A percentile compares a stretch with the other conserved stretches of the same genome.
phyloP scores from a whole-genome alignment of 2,797 vertebrate genomes.

The Oreochromis grahami region DNA sequence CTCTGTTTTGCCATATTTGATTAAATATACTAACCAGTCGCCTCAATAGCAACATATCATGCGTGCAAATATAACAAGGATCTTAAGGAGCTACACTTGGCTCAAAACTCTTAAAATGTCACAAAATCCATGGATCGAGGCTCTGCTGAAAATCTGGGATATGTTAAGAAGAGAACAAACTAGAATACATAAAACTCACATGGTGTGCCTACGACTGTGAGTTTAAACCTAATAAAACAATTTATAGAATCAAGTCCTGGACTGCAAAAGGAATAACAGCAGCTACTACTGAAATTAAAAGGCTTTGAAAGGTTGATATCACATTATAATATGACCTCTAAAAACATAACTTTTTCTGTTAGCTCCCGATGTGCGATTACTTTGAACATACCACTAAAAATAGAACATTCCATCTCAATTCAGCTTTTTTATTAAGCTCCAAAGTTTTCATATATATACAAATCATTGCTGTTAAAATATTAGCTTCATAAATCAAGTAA shows the following conservation, averaged over 20 bases:
- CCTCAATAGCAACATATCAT: not conserved
- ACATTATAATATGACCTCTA: not conserved
- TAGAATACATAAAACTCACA: not conserved
- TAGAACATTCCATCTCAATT: not conserved
- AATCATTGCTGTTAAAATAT: not conserved
- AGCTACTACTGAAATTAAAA: not conserved
- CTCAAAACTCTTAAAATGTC: not conserved
- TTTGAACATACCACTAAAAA: not conserved
- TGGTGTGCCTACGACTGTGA: not conserved
- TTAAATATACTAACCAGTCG: not conserved
- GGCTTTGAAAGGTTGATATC: not conserved
- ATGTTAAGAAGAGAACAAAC: not conserved
- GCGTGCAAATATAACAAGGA: not conserved
- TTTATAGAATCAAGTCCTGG: not conserved
- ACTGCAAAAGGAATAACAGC: not conserved
- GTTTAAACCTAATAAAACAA: not conserved
- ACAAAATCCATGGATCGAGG: not conserved
- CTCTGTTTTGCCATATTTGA: not conserved
- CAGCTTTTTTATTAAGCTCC: not conserved
- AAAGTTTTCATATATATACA: not conserved
- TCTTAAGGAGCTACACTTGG: not conserved
- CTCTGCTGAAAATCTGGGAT: not conserved
- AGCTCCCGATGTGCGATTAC: not conserved
- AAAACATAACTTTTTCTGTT: not conserved
- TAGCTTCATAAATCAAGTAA: not conserved